Percentiles rank a stretch among this genome's conserved stretches.
phyloP scores from a whole-genome alignment of 2,888 invertebrate species.

The Lithosia quadra region DNA sequence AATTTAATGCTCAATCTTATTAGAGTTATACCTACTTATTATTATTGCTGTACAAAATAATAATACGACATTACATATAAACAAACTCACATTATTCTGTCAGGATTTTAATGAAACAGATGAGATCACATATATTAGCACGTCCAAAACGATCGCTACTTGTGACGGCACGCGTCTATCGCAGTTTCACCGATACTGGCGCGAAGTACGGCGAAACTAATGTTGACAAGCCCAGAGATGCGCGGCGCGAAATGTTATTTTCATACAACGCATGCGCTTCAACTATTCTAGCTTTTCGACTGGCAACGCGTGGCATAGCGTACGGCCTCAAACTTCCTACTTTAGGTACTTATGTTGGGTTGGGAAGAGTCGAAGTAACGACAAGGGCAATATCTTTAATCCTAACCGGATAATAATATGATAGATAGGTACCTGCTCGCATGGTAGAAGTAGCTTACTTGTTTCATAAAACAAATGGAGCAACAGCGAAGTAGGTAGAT shows the following conservation, averaged over 20 bases:
- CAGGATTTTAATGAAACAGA: conserved; percentile 62
- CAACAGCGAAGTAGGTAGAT: too few species aligned
- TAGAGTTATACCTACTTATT: background rate
- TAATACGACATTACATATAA: conserved; percentile 44
- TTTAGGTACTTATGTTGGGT: too few species aligned
- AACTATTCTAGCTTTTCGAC: background rate
- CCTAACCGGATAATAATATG: too few species aligned
- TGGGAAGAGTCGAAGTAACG: background rate
- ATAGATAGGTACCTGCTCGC: too few species aligned
- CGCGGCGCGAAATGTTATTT: conserved; percentile 43
- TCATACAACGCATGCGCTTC: conserved; percentile 47
- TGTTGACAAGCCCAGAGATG: conserved; percentile 62
- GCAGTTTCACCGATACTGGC: conserved; percentile 71
- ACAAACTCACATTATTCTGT: conserved; percentile 64
- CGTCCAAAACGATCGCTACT: conserved; percentile 47
- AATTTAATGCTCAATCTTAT: background rate
- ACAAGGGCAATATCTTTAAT: too few species aligned
- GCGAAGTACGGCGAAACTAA: conserved; percentile 53
- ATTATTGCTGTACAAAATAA: background rate
- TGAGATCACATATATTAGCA: conserved; percentile 70
- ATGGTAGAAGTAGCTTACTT: too few species aligned
- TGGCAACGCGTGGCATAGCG: background rate
- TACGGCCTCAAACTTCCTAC: background rate
- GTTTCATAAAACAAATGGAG: too few species aligned
- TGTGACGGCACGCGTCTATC: conserved; percentile 62